Percentiles rank a stretch among this genome's conserved stretches.
Evolutionary conservation across 2,888 invertebrate genomes (phyloP).

Genomic region (Euzophera pinguis): DNA sequence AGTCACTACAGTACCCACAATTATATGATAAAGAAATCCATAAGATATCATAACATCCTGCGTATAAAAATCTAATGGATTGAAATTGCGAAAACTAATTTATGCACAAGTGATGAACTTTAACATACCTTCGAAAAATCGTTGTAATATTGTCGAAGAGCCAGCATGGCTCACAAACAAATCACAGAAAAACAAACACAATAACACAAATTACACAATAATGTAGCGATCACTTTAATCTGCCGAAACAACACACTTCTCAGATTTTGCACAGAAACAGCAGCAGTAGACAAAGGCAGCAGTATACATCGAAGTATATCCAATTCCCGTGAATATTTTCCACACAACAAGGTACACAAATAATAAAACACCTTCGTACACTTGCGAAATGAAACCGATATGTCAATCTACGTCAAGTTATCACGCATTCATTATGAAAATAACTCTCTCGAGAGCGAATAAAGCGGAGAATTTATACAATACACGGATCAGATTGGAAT

Average conservation of each 20-base stretch:
- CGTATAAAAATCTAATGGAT: too few relatives aligned
- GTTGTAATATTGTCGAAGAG: slow-evolving; percentile 29
- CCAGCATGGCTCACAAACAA: slow-evolving; percentile 47
- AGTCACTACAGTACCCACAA: too few relatives aligned
- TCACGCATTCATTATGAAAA: slow-evolving; percentile 29
- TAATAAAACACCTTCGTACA: slow-evolving; percentile 62
- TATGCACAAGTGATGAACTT: background rate
- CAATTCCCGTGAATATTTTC: slow-evolving; percentile 43
- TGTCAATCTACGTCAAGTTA: slow-evolving; percentile 66
- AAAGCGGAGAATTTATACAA: slow-evolving; percentile 14
- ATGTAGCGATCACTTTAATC: background rate
- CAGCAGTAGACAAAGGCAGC: slow-evolving; percentile 12
- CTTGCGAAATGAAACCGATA: slow-evolving; percentile 73
- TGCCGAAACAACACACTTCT: slow-evolving; percentile 1
- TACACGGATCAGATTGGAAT: background rate
- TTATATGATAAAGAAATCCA: too few relatives aligned
- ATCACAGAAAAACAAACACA: slow-evolving; percentile 41
- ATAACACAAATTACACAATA: slow-evolving; percentile 33
- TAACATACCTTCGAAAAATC: slow-evolving; percentile 38
- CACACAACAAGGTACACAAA: slow-evolving; percentile 67
- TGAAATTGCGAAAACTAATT: background rate
- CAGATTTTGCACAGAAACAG: slow-evolving; percentile 27
- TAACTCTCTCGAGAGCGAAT: slow-evolving; percentile 7
- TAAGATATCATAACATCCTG: too few relatives aligned
- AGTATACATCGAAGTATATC: slow-evolving; percentile 24